Percentiles rank a stretch among this genome's conserved stretches.
Evolutionary conservation across 2,888 invertebrate genomes (phyloP).

Genomic region (Catocala nupta): DNA sequence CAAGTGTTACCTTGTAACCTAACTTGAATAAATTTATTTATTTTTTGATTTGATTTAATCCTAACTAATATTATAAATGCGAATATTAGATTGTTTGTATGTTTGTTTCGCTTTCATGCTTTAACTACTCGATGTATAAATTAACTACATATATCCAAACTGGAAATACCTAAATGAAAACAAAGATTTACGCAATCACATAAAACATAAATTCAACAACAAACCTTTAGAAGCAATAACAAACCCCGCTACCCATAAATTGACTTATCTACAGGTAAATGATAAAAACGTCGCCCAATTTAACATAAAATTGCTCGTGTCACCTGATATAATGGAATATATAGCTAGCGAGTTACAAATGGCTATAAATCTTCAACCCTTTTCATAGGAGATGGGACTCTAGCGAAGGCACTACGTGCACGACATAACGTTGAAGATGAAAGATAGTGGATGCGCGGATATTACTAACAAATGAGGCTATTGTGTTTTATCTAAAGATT

Average conservation of each 20-base stretch:
- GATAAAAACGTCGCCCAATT: slow-evolving; percentile 55
- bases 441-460: slow-evolving; percentile 38
- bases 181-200: neutral
- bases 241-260: slow-evolving; percentile 48
- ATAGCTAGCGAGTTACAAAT: slow-evolving; percentile 50
- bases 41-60: too few species aligned
- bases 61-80: too few species aligned
- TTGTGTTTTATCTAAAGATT: too few species aligned
- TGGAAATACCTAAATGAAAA: too few species aligned
- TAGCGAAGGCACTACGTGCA: slow-evolving; percentile 46
- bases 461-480: slow-evolving; percentile 31
- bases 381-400: slow-evolving; percentile 57
- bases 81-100: too few species aligned
- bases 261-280: slow-evolving; percentile 43
- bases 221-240: slow-evolving; percentile 33
- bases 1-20: too few species aligned
- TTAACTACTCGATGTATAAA: neutral
- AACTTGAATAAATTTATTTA: too few species aligned
- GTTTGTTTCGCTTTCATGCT: too few species aligned
- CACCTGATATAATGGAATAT: slow-evolving; percentile 54
- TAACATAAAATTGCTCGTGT: slow-evolving; percentile 58
- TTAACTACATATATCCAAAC: neutral
- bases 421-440: slow-evolving; percentile 33
- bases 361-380: slow-evolving; percentile 62
- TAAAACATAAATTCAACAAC: slow-evolving; percentile 20